phyloP scores from a whole-genome alignment of 1,140 invertebrate genomes.

The Dinothrombium tinctorium region DNA sequence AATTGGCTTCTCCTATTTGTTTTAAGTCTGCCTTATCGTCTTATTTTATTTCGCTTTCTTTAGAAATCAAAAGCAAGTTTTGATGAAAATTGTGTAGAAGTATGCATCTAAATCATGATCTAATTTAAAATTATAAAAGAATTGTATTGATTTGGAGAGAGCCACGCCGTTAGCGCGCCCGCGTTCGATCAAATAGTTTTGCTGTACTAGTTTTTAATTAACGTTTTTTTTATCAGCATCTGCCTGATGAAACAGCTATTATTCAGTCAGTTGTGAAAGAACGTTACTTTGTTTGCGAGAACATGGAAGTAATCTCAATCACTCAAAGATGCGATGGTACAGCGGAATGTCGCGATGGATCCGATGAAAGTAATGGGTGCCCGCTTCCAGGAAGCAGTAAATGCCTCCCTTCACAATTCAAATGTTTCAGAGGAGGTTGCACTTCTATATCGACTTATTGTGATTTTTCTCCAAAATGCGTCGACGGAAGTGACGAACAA shows the following conservation, averaged over 20 bases:
- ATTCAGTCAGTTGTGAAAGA: constrained; percentile 4
- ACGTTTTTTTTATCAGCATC: no score
- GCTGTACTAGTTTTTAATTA: no score
- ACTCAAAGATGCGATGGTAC: constrained; percentile 15
- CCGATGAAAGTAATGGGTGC: constrained; percentile 13
- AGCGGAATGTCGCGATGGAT: constrained; percentile 15
- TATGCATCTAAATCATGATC: no score
- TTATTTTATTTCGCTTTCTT: no score
- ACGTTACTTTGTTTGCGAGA: constrained; percentile 16
- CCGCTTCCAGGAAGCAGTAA: not conserved
- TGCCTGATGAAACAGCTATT: constrained; percentile 1
- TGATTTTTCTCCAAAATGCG: constrained; percentile 17
- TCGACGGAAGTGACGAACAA: constrained; percentile 20
- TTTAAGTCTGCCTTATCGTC: no score
- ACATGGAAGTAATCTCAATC: constrained; percentile 16
- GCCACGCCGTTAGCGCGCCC: not conserved
- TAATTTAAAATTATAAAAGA: no score
- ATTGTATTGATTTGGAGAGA: no score
- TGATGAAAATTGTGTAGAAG: no score
- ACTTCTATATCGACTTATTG: constrained; percentile 14
- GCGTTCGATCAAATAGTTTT: no score
- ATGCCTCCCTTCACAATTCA: constrained; percentile 14
- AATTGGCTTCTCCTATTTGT: no score
- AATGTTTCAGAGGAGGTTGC: constrained; percentile 18
- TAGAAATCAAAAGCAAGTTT: no score